Evolutionary conservation across 2,797 vertebrate species (phyloP), one percentile per base, ranked within the genome.

Genomic region (Pantherophis alleghaniensis): DNA sequence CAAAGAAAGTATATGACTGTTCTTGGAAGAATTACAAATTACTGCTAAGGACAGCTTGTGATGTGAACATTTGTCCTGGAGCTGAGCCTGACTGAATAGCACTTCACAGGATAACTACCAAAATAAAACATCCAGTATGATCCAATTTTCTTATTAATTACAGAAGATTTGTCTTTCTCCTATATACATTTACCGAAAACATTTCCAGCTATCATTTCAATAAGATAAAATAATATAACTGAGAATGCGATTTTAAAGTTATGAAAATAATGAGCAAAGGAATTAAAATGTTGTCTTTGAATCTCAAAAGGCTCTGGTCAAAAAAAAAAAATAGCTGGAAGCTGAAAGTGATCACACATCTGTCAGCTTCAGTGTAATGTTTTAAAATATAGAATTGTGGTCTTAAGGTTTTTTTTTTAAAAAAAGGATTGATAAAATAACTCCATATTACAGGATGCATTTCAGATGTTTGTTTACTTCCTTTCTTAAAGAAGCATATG

Each of bases 391-490:
- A 83, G 24, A 59, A 89, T 55, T 66, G 47, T 60, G 51, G 10
- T 18, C 69, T 56, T 83, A n/a, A 32, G 16, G 32, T 32, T 83
- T 79, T 42, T 37, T 16, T 32, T 74, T 20, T 22, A 3, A 20
- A 37, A 74, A 32, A 74, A 42, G 22, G 56, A 53, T 91, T 91
- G 94, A 93, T 91, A 95, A 28, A 93, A 91, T 93, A 95, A 95
- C 69, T 42, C 51, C 83, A 7, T 32, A 51, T 74, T 91, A 92
- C 74, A 93, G 94, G 92, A 90, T 37, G 9, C 5, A 51, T 59
- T 96, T 94, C 94, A 90, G 16, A 51, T 94, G 95, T 86, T 42
- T 92, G 91, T 95, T 96, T 97, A 47, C 95, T 95, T 94, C 96
- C 92, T 94, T 74, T 59, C 16, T 79, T 32, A 93, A 91, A 96